Base-by-base conservation (phyloP, 2,797 vertebrate genomes). In the Octomys mimax region DNA sequence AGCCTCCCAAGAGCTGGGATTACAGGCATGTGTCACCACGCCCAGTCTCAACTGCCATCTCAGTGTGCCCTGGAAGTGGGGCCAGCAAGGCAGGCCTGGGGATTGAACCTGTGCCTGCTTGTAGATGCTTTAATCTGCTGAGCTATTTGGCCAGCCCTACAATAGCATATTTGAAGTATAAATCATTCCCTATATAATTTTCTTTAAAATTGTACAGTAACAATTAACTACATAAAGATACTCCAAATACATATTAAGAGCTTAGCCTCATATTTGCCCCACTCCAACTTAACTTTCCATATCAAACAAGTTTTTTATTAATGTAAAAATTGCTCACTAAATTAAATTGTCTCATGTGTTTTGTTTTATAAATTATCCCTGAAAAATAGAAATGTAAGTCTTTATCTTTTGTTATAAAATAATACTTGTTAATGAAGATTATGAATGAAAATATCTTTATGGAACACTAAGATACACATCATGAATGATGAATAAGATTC, bases 361-460 rank as follows among this genome's bases (percentile, higher is more conserved):
- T 19, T 57, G 0, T 62, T 19, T 13, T 42, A 36, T 54, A 89
- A 42, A 18, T 57, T 88, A 80, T 92, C 92, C 81, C 16, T 87
- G 31, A 8, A 81, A 87, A 57, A 1, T 14, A 68, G 1, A 79
- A 39, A 22, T 12, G 62, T 90, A 49, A 5, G n/a, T 59, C 8
- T 77, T 75, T 36, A 31, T 85, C 11, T 87, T 73, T 66, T 62
- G 49, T 33, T 57, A 9, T 54, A 83, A 96, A 77, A 87, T 16
- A 73, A 61, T 87, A 31, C 62, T 64, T 54, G 12, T 39, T 36
- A 71, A 36, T 18, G 2, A 21, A 52, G 2, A 80, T 1, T n/a
- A 73, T 22, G 39, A 75, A 85, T 89, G 87, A 46, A 92, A 93
- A 71, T 82, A 19, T 82, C 70, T 78, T 82, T 24, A 62, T 46